phyloP scores from a whole-genome alignment of 2,888 invertebrate species.

The Troglohyphantes excavatus region DNA sequence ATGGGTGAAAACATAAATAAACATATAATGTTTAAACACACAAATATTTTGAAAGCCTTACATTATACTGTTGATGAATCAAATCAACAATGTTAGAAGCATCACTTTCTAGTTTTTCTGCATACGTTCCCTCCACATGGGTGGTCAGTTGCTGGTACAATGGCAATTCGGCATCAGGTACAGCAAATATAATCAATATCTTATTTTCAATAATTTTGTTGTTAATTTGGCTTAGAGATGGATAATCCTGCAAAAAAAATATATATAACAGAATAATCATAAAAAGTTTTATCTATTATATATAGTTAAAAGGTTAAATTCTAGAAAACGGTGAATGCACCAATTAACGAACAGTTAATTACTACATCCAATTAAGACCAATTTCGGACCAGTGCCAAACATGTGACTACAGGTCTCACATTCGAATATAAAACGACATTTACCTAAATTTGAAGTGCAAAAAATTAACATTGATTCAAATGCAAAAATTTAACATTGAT shows the following conservation, averaged over 20 bases:
- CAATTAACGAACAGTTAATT: background rate
- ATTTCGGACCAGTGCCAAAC: too few relatives aligned
- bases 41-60: constrained; percentile 39
- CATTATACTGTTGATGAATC: constrained; percentile 93
- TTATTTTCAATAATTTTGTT: constrained; percentile 92
- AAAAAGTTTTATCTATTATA: too few relatives aligned
- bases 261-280: too few relatives aligned
- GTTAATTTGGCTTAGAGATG: constrained; percentile 94
- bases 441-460: too few relatives aligned
- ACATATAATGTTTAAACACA: background rate
- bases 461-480: too few relatives aligned
- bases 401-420: too few relatives aligned
- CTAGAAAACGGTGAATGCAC: background rate
- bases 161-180: constrained; percentile 91
- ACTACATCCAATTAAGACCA: too few relatives aligned
- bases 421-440: too few relatives aligned
- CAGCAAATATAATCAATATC: constrained; percentile 98
- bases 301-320: too few relatives aligned
- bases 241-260: constrained; percentile 90
- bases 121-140: constrained; percentile 96
- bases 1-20: background rate
- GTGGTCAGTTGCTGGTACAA: constrained; percentile 92
- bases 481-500: too few relatives aligned
- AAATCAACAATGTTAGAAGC: constrained; percentile 97
- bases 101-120: constrained; percentile 93